Percentiles rank a stretch among this genome's conserved stretches.
Evolutionary conservation across 2,113 vertebrate genomes (phyloP).

Genomic region (Hucho hucho): DNA sequence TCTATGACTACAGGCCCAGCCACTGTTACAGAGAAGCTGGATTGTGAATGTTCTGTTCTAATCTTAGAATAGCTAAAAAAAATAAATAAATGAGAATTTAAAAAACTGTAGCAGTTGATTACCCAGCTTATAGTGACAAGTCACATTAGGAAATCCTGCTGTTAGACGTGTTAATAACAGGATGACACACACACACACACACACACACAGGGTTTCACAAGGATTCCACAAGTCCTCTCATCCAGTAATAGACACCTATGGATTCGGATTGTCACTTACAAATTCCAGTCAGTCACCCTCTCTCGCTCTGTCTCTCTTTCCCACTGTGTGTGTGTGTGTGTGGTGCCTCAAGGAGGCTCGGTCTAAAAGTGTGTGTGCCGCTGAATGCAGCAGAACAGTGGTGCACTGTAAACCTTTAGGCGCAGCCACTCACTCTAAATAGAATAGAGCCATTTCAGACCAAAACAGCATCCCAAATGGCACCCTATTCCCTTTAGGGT

Average conservation of each 20-base stretch:
- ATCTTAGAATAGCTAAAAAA: background rate
- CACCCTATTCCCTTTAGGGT: too few species aligned
- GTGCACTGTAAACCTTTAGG: background rate
- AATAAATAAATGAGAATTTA: too few species aligned
- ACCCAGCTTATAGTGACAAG: too few species aligned
- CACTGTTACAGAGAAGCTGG: background rate
- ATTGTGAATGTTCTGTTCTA: background rate
- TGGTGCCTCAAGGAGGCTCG: background rate
- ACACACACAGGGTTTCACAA: background rate
- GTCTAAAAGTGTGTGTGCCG: background rate
- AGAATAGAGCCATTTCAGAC: background rate
- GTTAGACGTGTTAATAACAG: background rate
- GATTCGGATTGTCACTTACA: too few species aligned
- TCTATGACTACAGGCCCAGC: background rate
- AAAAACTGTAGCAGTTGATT: too few species aligned
- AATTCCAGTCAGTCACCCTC: too few species aligned
- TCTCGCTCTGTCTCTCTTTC: too few species aligned
- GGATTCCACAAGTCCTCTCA: too few species aligned
- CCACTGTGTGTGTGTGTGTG: too few species aligned
- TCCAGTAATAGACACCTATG: too few species aligned
- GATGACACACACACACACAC: background rate
- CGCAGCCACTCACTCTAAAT: constrained; percentile 7
- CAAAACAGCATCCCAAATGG: too few species aligned
- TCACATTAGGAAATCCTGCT: too few species aligned
- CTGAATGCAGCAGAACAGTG: background rate